Percentiles rank a stretch among this genome's conserved stretches.
Evolutionary conservation across 2,888 invertebrate genomes (phyloP).

Genomic region (Microchrysa polita): DNA sequence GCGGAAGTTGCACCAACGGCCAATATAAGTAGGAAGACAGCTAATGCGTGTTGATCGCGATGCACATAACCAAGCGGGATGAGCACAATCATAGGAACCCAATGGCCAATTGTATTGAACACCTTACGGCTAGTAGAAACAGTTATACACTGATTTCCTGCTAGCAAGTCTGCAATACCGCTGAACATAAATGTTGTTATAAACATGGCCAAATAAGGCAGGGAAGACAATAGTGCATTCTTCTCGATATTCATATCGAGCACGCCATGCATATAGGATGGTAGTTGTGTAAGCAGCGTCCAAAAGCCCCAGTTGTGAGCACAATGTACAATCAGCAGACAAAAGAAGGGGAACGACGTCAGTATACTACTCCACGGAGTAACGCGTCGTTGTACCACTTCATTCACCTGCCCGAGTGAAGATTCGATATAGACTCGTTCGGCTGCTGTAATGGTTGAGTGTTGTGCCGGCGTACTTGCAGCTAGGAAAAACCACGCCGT

Average conservation of each 20-base stretch:
- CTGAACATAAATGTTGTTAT: slow-evolving; percentile 73
- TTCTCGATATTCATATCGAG: slow-evolving; percentile 72
- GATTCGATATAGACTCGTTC: slow-evolving; percentile 76
- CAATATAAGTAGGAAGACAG: slow-evolving; percentile 70
- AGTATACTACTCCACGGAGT: slow-evolving; percentile 82
- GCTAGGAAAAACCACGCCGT: slow-evolving; percentile 71
- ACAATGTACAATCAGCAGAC: slow-evolving; percentile 74
- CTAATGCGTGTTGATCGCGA: slow-evolving; percentile 57
- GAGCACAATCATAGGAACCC: slow-evolving; percentile 72
- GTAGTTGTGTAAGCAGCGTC: slow-evolving; percentile 79
- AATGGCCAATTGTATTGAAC: slow-evolving; percentile 67
- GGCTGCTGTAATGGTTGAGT: slow-evolving; percentile 69
- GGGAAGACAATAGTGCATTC: slow-evolving; percentile 72
- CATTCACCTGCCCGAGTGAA: slow-evolving; percentile 66
- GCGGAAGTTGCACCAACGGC: slow-evolving; percentile 77
- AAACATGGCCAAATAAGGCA: slow-evolving; percentile 76
- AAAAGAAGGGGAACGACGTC: slow-evolving; percentile 80
- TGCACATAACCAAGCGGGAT: slow-evolving; percentile 67
- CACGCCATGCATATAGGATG: slow-evolving; percentile 75
- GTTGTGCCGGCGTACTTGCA: slow-evolving; percentile 71
- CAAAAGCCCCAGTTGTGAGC: slow-evolving; percentile 78
- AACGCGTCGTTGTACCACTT: slow-evolving; percentile 53
- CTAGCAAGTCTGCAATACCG: slow-evolving; percentile 67
- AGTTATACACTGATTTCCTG: slow-evolving; percentile 45
- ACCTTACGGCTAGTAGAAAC: slow-evolving; percentile 57